Evolutionary conservation across 2,797 vertebrate genomes (phyloP), one percentile per base, ranked within the genome.

Genomic region (Melanogrammus aeglefinus): DNA sequence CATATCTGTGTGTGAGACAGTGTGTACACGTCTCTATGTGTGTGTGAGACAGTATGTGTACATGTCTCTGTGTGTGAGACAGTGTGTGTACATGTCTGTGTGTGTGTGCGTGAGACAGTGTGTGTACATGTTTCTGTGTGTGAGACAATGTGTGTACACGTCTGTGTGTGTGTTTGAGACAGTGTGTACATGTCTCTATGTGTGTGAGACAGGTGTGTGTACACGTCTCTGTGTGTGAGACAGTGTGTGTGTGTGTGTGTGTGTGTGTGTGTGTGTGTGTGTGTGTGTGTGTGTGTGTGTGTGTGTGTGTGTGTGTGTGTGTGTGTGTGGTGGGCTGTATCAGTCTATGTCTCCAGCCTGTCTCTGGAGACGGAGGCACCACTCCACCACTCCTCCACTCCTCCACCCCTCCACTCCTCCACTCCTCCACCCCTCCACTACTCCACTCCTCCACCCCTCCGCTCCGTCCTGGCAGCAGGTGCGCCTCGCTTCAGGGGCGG

Each of bases 311-410:
- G n/a, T 18, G 27, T 35, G 51, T 84, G 77, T 82, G 38, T 39
- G 38, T 39, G 9, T 39, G 38, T 39, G 38, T 9, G 38, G 38
- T 78, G 47, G 66, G 76, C 79, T 39, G 36, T 84, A 81, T 89
- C 79, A 82, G 88, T 88, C 87, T 86, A 85, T 83, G 89, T 84
- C 85, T 90, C 78, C 89, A 85, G 86, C 81, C 90, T 93, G 87
- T 92, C 91, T 91, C 89, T 1, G 44, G 92, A 89, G 91, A 91
- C 80, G 16, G 79, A 74, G 84, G 86, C 82, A 86, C 81, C 73
- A 75, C 87, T 90, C 74, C 75, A 80, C 82, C 71, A 86, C 57
- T 31, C 80, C 72, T 86, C 87, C 87, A 78, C 86, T 83, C 82
- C 82, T 71, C 86, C 81, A 82, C 71, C 14, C 3, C 66, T 79